A percentile compares a stretch with the other conserved stretches of the same genome.
phyloP scores from a whole-genome alignment of 2,113 vertebrate species.

The Hirundichthys speculiger region DNA sequence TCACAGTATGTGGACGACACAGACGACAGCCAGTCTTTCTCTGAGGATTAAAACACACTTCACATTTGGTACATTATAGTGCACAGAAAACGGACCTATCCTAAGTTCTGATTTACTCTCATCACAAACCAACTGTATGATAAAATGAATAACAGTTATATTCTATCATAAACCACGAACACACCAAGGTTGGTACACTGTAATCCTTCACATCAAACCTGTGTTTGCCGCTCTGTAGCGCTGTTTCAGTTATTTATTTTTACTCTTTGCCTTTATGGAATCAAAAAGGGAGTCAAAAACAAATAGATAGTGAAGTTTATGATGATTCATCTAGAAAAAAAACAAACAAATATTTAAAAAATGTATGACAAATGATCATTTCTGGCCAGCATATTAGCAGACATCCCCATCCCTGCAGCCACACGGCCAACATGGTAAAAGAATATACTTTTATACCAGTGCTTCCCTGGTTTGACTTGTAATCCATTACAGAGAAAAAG shows the following conservation, averaged over 20 bases:
- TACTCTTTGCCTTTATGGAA: background rate
- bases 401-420: too few species aligned
- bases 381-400: too few species aligned
- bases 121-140: background rate
- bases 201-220: background rate
- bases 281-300: too few species aligned
- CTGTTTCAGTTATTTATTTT: too few species aligned
- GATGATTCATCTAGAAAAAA: too few species aligned
- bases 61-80: slow-evolving; percentile 40
- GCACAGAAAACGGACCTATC: slow-evolving; percentile 35
- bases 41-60: slow-evolving; percentile 18
- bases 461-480: too few species aligned
- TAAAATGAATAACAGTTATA: background rate
- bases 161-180: slow-evolving; percentile 23
- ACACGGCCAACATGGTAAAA: too few species aligned
- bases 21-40: background rate
- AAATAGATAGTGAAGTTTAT: too few species aligned
- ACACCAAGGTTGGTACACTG: slow-evolving; percentile 22
- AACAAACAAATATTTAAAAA: too few species aligned
- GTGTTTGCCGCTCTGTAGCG: background rate
- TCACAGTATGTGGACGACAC: slow-evolving; percentile 30
- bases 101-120: slow-evolving; percentile 4
- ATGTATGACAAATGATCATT: too few species aligned
- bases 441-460: too few species aligned
- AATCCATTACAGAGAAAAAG: too few species aligned